These are phyloP conservation scores for Bubo scandiacus DNA, from an alignment of 2,113 vertebrate species.

Conservation along the genomic window DNA sequence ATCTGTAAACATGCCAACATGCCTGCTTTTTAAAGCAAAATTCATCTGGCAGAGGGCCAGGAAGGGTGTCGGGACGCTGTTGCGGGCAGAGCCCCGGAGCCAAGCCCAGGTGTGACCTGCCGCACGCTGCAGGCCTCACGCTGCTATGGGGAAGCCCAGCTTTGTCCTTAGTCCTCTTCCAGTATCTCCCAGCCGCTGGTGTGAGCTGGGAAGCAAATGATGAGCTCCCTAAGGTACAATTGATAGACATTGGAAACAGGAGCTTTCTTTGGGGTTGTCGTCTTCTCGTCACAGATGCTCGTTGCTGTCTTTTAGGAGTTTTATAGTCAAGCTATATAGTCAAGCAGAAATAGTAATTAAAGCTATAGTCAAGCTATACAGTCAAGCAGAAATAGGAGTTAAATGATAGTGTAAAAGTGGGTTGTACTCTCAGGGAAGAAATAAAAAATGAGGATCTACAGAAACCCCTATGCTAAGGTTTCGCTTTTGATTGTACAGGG, in stretches of 20 bases:
- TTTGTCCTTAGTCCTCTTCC: accelerated
- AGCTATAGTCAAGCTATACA: too few relatives aligned
- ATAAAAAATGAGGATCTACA: background rate
- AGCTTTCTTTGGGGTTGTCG: background rate
- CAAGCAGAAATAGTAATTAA: background rate
- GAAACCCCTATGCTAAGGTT: background rate
- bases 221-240: accelerated
- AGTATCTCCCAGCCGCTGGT: accelerated
- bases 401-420: background rate
- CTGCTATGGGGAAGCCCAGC: background rate
- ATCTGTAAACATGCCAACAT: background rate
- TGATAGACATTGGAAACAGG: accelerated
- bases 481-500: background rate
- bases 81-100: background rate
- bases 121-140: accelerated
- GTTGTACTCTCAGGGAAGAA: background rate
- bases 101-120: background rate
- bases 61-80: background rate
- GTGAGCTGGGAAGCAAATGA: background rate
- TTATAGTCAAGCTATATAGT: background rate
- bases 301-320: background rate
- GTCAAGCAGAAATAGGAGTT: background rate
- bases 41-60: background rate
- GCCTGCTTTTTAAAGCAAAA: background rate
- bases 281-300: background rate